Evolutionary conservation across 2,797 vertebrate species (phyloP).

Genomic region (Hafferia zeledoni): DNA sequence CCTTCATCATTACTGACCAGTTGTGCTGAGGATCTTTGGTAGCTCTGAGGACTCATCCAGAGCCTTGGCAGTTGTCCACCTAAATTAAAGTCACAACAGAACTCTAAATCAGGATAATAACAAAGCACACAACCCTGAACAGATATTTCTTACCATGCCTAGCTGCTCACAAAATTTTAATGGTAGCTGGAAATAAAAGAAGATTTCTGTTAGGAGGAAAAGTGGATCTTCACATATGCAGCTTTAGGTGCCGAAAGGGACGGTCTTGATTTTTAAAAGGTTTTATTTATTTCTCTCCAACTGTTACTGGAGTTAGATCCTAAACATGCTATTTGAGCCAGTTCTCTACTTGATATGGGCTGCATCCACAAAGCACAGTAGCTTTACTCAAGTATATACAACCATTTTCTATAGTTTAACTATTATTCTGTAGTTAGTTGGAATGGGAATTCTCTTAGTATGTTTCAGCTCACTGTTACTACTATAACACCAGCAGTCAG

Average conservation of each 20-base stretch:
- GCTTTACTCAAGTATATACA: not conserved
- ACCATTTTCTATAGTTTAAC: not conserved
- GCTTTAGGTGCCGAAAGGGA: not conserved
- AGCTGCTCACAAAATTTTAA: not conserved
- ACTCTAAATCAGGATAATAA: not conserved
- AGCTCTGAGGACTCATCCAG: not conserved
- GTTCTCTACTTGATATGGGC: not conserved
- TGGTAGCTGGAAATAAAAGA: not conserved
- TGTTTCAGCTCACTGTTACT: not conserved
- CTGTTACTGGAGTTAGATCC: not conserved
- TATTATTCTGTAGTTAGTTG: not conserved
- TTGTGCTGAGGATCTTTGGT: not conserved
- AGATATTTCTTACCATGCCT: not conserved
- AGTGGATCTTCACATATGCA: not conserved
- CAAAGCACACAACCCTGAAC: not conserved
- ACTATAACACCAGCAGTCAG: not conserved
- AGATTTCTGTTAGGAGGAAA: not conserved
- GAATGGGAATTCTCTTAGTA: not conserved
- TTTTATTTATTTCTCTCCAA: not conserved
- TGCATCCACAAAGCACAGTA: not conserved
- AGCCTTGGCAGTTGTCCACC: not conserved
- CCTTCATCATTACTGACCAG: not conserved
- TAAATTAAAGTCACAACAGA: not conserved
- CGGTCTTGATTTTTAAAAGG: not conserved
- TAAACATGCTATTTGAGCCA: not conserved